Evolutionary conservation across 2,888 invertebrate genomes (phyloP).

Genomic region (Rhabditoides inermis): DNA sequence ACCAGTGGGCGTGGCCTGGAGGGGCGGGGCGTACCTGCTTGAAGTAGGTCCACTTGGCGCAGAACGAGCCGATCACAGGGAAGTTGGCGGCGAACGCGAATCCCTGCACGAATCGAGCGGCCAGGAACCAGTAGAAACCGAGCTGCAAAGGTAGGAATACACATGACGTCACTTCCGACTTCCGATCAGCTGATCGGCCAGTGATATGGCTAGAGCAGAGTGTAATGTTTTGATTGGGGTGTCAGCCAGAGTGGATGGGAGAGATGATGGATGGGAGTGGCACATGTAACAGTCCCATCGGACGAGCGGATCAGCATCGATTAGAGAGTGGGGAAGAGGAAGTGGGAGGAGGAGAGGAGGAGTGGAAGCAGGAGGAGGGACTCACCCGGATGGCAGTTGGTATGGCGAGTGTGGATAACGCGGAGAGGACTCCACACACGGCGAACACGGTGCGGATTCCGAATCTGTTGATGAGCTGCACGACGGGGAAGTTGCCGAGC

Average conservation of each 20-base stretch:
- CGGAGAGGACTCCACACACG: slow-evolving; percentile 40
- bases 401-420: slow-evolving; percentile 36
- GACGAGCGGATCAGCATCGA: background rate
- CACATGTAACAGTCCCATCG: background rate
- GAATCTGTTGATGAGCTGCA: slow-evolving; percentile 38
- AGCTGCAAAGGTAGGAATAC: too few species aligned
- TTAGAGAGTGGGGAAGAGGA: background rate
- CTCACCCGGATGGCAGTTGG: slow-evolving; percentile 38
- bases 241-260: background rate
- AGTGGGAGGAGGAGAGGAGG: slow-evolving; percentile 1
- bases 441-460: slow-evolving; percentile 48
- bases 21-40: slow-evolving; percentile 28
- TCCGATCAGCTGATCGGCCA: too few species aligned
- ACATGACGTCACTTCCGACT: too few species aligned
- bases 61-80: slow-evolving; percentile 50
- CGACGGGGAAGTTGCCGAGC: slow-evolving; percentile 44
- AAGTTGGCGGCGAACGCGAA: slow-evolving; percentile 49
- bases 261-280: background rate
- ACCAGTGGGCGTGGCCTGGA: background rate
- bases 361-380: background rate
- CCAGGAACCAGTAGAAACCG: slow-evolving; percentile 43
- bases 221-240: background rate
- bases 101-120: slow-evolving; percentile 42
- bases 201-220: too few species aligned
- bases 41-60: slow-evolving; percentile 49